phyloP scores from a whole-genome alignment of 2,888 invertebrate genomes.

The Apotomis capreana region DNA sequence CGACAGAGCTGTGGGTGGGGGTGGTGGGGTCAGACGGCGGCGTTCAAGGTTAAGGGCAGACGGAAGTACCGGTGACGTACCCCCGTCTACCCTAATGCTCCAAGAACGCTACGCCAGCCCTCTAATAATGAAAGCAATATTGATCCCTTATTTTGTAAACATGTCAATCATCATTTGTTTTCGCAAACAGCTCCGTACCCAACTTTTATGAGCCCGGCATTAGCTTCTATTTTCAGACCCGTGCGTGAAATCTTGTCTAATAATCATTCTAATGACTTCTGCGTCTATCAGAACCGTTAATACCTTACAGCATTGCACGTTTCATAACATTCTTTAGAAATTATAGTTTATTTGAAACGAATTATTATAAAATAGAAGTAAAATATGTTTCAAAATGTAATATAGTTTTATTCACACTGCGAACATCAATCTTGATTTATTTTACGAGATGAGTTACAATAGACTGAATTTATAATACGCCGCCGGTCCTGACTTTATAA shows the following conservation, averaged over 20 bases:
- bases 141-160: not conserved
- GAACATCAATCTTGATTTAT: slow-evolving; percentile 7
- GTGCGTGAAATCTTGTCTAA: no score
- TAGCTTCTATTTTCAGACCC: no score
- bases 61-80: slow-evolving; percentile 46
- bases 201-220: no score
- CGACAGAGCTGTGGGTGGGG: slow-evolving; percentile 50
- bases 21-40: slow-evolving; percentile 71
- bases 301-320: no score
- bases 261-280: no score
- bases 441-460: slow-evolving; percentile 18
- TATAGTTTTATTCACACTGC: not conserved
- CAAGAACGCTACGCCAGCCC: slow-evolving; percentile 7
- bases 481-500: slow-evolving; percentile 27
- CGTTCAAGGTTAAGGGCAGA: slow-evolving; percentile 81
- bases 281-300: no score
- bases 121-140: slow-evolving; percentile 9
- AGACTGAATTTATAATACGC: slow-evolving; percentile 22
- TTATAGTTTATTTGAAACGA: no score
- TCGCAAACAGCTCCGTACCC: not conserved
- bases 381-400: not conserved
- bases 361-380: no score
- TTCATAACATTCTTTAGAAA: no score
- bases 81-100: slow-evolving; percentile 23
- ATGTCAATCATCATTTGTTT: not conserved